These are phyloP conservation scores for Puma concolor DNA, from an alignment of 2,113 vertebrate species.

Conservation along the genomic window DNA sequence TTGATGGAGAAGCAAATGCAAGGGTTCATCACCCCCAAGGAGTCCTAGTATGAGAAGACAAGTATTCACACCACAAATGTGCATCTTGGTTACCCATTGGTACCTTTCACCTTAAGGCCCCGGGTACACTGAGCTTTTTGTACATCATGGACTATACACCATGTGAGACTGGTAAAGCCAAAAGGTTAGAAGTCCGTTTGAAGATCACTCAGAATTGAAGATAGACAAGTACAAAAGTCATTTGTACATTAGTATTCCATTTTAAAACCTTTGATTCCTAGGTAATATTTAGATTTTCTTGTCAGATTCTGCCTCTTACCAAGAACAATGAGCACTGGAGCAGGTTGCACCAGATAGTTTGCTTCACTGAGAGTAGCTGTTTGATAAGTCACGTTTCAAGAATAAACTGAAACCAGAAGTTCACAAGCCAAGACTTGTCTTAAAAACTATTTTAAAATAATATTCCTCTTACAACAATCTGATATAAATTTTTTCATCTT, in stretches of 20 bases:
- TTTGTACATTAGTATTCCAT: background rate
- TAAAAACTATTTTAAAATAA: background rate
- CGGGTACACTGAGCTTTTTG: background rate
- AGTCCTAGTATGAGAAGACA: background rate
- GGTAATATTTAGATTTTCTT: background rate
- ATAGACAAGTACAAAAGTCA: background rate
- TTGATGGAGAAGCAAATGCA: background rate
- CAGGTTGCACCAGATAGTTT: background rate
- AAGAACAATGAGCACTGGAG: background rate
- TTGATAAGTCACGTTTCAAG: background rate
- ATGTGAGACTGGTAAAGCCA: background rate
- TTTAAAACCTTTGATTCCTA: slow-evolving; percentile 17
- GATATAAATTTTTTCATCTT: slow-evolving; percentile 6
- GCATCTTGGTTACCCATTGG: background rate
- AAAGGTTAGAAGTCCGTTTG: background rate
- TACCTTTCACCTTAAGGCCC: background rate
- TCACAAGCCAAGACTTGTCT: slow-evolving; percentile 29
- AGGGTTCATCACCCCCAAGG: too few relatives aligned
- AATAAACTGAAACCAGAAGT: slow-evolving; percentile 39
- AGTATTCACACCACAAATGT: background rate
- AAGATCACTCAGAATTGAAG: slow-evolving; percentile 3
- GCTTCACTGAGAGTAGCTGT: background rate
- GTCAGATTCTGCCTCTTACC: background rate
- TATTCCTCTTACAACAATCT: slow-evolving; percentile 9
- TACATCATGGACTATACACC: background rate